Evolutionary conservation across 92 coral and sea anemone species (phyloP).

Genomic region (Heliopora coerulea): DNA sequence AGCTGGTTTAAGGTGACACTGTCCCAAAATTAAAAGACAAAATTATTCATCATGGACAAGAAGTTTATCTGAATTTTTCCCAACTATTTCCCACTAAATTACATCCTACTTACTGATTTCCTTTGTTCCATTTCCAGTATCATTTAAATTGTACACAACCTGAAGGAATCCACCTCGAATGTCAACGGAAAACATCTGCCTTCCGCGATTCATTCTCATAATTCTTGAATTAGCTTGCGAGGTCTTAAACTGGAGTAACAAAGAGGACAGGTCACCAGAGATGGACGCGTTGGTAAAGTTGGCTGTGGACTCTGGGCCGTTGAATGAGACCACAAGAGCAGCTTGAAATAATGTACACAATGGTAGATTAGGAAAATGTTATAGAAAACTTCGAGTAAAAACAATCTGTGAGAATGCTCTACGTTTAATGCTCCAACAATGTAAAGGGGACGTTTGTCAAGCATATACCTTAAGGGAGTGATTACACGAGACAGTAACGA

Average conservation of each 20-base stretch:
- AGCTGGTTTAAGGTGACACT: constrained; percentile 1
- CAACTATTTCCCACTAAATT: too few relatives aligned
- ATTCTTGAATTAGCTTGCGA: constrained; percentile 29
- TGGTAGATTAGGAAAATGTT: neutral
- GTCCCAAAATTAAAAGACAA: too few relatives aligned
- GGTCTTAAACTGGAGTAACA: constrained; percentile 26
- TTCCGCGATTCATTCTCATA: neutral
- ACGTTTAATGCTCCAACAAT: too few relatives aligned
- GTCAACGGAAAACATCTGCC: constrained; percentile 3
- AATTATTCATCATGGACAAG: too few relatives aligned
- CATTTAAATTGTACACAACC: constrained; percentile 15
- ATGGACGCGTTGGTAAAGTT: neutral
- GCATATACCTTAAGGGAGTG: too few relatives aligned
- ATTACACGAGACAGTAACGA: too few relatives aligned
- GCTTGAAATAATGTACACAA: neutral
- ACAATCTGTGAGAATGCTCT: too few relatives aligned
- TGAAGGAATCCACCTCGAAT: constrained; percentile 1
- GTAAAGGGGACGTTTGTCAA: too few relatives aligned
- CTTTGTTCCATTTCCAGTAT: constrained; percentile 4
- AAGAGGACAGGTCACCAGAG: constrained; percentile 11
- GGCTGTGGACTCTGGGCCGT: neutral
- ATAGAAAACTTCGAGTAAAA: too few relatives aligned
- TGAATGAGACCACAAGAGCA: constrained; percentile 9
- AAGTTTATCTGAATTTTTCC: too few relatives aligned
- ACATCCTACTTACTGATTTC: constrained; percentile 6